Evolutionary conservation across 2,797 vertebrate genomes (phyloP).

Genomic region (Phalloptychus januarius): DNA sequence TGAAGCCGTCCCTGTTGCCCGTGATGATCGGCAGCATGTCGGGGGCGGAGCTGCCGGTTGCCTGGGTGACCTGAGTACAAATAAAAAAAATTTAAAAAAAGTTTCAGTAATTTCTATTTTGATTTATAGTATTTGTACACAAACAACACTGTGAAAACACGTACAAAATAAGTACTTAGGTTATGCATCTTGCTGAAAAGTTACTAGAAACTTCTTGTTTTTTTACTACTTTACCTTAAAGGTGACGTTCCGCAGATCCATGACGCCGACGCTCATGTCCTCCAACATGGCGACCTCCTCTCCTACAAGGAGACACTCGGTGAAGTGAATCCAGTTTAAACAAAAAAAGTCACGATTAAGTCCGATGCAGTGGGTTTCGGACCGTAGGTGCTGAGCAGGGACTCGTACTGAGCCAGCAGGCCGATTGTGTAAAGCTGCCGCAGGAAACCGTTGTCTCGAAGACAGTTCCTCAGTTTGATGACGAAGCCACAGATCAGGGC

Average conservation of each 20-base stretch:
- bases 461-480: conserved; percentile 95
- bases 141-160: background rate
- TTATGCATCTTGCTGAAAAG: too few species aligned
- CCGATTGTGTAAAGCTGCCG: conserved; percentile 97
- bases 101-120: background rate
- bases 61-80: conserved; percentile 89
- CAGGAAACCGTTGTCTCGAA: conserved; percentile 93
- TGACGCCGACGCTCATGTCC: conserved; percentile 96
- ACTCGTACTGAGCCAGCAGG: conserved; percentile 94
- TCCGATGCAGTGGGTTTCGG: conserved; percentile 20
- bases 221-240: conserved; percentile 74
- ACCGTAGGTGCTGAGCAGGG: conserved; percentile 97
- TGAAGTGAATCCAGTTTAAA: background rate
- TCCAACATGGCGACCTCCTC: conserved; percentile 98
- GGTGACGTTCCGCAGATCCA: conserved; percentile 97
- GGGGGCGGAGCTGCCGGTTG: conserved; percentile 84
- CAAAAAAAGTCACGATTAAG: background rate
- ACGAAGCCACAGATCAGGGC: conserved; percentile 96
- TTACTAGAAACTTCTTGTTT: too few species aligned
- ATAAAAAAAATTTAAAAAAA: too few species aligned
- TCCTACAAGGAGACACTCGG: conserved; percentile 75
- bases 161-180: too few species aligned
- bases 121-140: background rate
- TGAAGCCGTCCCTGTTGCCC: conserved; percentile 95
- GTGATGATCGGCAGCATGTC: conserved; percentile 98